Percentiles rank a stretch among this genome's conserved stretches.
phyloP scores from a whole-genome alignment of 2,797 vertebrate species.

The Sebastes hubbsi region DNA sequence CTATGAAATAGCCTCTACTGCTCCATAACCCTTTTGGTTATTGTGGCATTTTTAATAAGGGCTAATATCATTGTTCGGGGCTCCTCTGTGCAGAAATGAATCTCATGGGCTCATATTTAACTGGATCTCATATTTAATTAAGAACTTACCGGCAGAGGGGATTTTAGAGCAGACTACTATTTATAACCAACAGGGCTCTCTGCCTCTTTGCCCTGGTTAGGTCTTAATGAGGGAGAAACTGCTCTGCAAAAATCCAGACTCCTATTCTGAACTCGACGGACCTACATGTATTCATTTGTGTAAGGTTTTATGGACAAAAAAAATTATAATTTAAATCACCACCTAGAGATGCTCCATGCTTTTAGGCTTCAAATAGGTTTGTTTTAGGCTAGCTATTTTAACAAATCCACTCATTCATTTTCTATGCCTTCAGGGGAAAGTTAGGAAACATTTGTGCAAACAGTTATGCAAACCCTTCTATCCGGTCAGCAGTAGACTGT shows the following conservation, averaged over 20 bases:
- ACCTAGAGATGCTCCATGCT: neutral
- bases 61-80: conserved; percentile 14
- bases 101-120: conserved; percentile 52
- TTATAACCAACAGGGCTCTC: conserved; percentile 45
- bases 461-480: neutral
- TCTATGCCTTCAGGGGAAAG: neutral
- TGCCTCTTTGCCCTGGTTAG: conserved; percentile 16
- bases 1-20: neutral
- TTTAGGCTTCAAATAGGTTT: neutral
- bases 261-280: neutral
- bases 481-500: neutral
- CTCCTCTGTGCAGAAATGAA: conserved; percentile 15
- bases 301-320: neutral
- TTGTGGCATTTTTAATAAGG: neutral
- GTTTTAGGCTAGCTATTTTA: neutral
- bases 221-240: conserved; percentile 2
- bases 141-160: conserved; percentile 50
- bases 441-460: conserved; percentile 17
- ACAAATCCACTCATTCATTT: neutral
- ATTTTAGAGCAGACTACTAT: conserved; percentile 57
- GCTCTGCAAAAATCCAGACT: neutral
- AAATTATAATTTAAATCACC: neutral
- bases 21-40: neutral
- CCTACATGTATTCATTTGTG: neutral
- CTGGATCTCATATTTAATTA: conserved; percentile 75